Conservation (phyloP, 2,113 vertebrate species). For the Todiramphus saurophagus region DNA sequence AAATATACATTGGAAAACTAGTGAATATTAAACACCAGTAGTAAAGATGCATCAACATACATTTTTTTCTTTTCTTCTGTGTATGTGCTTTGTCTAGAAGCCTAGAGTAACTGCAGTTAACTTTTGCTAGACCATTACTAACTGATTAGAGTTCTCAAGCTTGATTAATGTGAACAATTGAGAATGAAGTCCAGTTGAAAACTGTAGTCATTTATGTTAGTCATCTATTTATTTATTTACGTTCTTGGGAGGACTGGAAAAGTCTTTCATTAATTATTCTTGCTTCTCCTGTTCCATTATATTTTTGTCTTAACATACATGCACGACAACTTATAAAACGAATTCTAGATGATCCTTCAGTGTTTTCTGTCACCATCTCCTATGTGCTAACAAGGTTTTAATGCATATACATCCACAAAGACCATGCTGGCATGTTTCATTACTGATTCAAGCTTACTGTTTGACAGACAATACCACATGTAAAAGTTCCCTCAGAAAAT, state of each 20-base stretch:
- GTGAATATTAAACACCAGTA: neutral
- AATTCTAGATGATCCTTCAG: neutral
- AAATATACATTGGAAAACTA: neutral
- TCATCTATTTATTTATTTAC: neutral
- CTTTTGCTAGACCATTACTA: neutral
- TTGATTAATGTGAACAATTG: neutral
- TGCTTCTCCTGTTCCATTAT: neutral
- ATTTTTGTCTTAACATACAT: neutral
- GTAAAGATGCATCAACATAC: neutral
- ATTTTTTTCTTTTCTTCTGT: neutral
- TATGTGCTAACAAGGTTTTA: neutral
- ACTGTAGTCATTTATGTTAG: neutral
- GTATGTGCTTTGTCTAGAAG: neutral
- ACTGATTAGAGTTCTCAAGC: neutral
- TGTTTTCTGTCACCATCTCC: neutral
- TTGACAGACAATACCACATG: neutral
- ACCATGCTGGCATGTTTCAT: neutral
- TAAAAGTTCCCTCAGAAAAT: slow-evolving; percentile 7
- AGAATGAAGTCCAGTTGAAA: neutral
- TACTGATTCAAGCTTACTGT: neutral
- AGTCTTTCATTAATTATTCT: neutral
- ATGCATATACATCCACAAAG: neutral
- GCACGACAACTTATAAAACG: neutral
- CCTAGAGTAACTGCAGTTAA: neutral
- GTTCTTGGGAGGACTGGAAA: neutral